Conservation (phyloP, 2,888 invertebrate species). For the Nomada fucata region DNA sequence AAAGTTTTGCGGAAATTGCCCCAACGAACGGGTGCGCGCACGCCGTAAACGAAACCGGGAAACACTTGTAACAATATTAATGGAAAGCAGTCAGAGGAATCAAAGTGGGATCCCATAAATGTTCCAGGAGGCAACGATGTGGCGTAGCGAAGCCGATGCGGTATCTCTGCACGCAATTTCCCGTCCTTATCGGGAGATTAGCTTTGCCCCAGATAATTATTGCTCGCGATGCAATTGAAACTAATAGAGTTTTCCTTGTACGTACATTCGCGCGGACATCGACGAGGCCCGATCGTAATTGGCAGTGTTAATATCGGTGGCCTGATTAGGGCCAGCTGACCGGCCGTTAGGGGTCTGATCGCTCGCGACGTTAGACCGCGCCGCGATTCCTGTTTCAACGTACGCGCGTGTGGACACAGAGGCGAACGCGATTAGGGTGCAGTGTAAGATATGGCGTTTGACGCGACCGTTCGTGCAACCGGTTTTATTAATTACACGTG, state of each 20-base stretch:
- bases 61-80: neutral
- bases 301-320: slow-evolving; percentile 29
- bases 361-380: slow-evolving; percentile 6
- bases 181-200: neutral
- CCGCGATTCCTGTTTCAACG: neutral
- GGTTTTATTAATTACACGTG: slow-evolving; percentile 50
- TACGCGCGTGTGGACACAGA: neutral
- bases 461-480: slow-evolving; percentile 38
- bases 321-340: slow-evolving; percentile 25
- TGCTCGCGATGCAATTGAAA: slow-evolving; percentile 9
- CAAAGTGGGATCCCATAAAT: neutral
- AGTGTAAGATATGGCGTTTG: slow-evolving; percentile 21
- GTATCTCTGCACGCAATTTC: slow-evolving; percentile 16
- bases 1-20: neutral
- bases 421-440: neutral
- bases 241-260: slow-evolving; percentile 13
- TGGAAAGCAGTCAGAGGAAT: neutral
- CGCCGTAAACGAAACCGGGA: neutral
- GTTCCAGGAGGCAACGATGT: neutral
- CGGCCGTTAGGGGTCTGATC: slow-evolving; percentile 19
- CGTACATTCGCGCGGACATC: neutral
- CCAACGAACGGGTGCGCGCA: neutral
- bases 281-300: slow-evolving; percentile 22
- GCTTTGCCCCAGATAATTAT: slow-evolving; percentile 40
- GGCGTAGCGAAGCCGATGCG: slow-evolving; percentile 29